These are phyloP conservation scores for Heteractis magnifica DNA, from an alignment of 92 coral and sea anemone species.

Conservation along the genomic window DNA sequence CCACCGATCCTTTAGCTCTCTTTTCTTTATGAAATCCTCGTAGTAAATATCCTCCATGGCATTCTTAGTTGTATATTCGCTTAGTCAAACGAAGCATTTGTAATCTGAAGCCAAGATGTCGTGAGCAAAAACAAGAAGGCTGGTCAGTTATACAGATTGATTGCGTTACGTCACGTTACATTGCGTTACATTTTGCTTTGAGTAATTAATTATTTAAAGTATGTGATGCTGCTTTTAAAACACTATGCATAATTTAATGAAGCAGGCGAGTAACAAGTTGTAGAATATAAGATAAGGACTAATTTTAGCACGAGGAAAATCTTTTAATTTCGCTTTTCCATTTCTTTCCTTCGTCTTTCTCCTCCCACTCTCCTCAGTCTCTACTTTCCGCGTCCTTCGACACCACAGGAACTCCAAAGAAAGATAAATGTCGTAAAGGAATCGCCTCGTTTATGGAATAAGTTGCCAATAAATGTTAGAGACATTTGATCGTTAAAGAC, in stretches of 20 bases:
- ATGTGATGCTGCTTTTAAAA: neutral
- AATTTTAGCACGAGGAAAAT: neutral
- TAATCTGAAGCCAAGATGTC: neutral
- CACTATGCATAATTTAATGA: neutral
- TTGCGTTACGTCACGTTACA: neutral
- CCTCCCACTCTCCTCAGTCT: too few relatives aligned
- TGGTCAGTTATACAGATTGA: neutral
- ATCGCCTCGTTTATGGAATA: too few relatives aligned
- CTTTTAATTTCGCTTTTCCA: neutral
- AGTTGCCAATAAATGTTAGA: too few relatives aligned
- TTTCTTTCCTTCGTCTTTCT: too few relatives aligned
- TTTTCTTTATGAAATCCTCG: slow-evolving; percentile 55
- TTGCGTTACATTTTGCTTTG: neutral
- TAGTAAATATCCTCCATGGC: slow-evolving; percentile 36
- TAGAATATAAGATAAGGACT: neutral
- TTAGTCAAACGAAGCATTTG: neutral
- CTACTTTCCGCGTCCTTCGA: too few relatives aligned
- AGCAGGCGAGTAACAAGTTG: neutral
- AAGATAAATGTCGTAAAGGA: too few relatives aligned
- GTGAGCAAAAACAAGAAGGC: neutral
- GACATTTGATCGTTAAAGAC: too few relatives aligned
- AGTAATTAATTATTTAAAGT: neutral
- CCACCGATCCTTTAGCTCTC: slow-evolving; percentile 58
- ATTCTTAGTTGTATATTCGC: slow-evolving; percentile 11
- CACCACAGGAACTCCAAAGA: too few relatives aligned